phyloP scores from a whole-genome alignment of 1,140 invertebrate genomes.

The Drosophila rhopaloa region DNA sequence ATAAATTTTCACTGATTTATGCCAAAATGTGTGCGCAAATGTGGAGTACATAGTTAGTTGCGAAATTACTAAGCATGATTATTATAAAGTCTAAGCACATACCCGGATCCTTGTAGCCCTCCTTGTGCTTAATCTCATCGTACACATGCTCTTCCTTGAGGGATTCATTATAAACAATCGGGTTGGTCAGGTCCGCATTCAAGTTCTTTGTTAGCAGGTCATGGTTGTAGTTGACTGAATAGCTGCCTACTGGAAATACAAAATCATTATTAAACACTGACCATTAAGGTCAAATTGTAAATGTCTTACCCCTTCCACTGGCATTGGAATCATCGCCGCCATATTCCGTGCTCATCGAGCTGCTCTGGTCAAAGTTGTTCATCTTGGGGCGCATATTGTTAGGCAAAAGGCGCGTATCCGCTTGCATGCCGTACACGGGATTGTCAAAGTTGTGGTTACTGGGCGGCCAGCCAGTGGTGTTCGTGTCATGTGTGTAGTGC shows the following conservation, averaged over 20 bases:
- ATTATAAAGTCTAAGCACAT: constrained; percentile 33
- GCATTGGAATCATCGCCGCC: constrained; percentile 80
- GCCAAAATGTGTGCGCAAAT: constrained; percentile 53
- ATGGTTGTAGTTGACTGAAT: constrained; percentile 86
- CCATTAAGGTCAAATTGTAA: not conserved
- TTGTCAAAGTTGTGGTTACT: constrained; percentile 95
- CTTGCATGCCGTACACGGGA: constrained; percentile 92
- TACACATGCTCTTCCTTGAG: constrained; percentile 93
- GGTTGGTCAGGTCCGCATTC: constrained; percentile 93
- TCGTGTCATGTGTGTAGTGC: constrained; percentile 93
- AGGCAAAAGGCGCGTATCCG: constrained; percentile 86
- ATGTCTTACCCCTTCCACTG: constrained; percentile 66
- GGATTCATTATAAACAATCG: constrained; percentile 92
- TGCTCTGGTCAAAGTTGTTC: constrained; percentile 75
- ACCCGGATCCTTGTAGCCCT: constrained; percentile 86
- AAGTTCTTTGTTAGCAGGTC: constrained; percentile 89
- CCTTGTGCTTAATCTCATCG: constrained; percentile 95
- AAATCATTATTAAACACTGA: not conserved
- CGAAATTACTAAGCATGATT: not conserved
- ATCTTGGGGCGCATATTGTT: constrained; percentile 88
- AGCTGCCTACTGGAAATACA: constrained; percentile 84
- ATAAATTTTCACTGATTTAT: constrained; percentile 80
- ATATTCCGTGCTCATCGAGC: constrained; percentile 47
- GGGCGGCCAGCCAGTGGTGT: constrained; percentile 87
- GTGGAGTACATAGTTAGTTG: constrained; percentile 48